Conservation (phyloP, 2,888 invertebrate species). For the Agriopis aurantiaria region DNA sequence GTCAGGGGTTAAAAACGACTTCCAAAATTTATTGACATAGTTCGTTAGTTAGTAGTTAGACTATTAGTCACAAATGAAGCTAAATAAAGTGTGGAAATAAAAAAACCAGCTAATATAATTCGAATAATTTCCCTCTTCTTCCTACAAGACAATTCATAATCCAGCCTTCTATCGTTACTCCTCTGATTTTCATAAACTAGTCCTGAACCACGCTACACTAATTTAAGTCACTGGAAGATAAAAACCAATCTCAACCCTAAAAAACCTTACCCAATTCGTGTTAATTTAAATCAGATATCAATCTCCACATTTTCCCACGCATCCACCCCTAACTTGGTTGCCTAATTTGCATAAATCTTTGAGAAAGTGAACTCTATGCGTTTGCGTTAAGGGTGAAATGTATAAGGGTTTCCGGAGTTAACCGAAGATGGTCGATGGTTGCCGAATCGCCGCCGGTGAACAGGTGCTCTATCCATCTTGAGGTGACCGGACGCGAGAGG, state of each 20-base stretch:
- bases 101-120: too few relatives aligned
- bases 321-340: conserved; percentile 37
- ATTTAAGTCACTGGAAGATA: background rate
- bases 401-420: conserved; percentile 34
- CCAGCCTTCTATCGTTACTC: too few relatives aligned
- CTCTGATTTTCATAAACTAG: too few relatives aligned
- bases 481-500: conserved; percentile 61
- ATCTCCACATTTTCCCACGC: conserved; percentile 45
- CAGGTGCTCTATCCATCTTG: conserved; percentile 63
- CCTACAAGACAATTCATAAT: too few relatives aligned
- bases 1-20: too few relatives aligned
- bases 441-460: conserved; percentile 56
- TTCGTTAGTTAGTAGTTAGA: too few relatives aligned
- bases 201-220: too few relatives aligned
- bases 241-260: conserved; percentile 18
- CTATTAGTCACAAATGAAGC: too few relatives aligned
- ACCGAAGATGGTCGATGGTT: conserved; percentile 43
- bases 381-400: conserved; percentile 4
- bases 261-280: conserved; percentile 29
- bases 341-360: conserved; percentile 39
- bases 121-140: too few relatives aligned
- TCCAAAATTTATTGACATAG: too few relatives aligned
- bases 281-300: conserved; percentile 47
- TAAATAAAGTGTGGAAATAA: too few relatives aligned
- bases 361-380: conserved; percentile 28